Conservation (phyloP, 2,888 invertebrate species). For the Lasioglossum figueresi region DNA sequence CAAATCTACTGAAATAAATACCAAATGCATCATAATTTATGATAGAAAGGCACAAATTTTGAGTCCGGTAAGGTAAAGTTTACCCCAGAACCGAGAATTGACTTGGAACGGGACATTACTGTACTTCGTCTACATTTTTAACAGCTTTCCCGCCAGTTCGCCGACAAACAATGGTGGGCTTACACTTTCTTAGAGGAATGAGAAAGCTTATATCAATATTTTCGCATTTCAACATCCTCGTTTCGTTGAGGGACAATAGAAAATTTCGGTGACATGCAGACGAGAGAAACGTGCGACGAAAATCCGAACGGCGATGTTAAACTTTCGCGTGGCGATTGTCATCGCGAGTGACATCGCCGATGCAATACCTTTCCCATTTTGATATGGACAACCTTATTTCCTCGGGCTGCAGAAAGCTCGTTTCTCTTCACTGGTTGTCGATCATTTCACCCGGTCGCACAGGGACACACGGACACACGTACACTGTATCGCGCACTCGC, state of each 20-base stretch:
- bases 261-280: background rate
- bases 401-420: conserved; percentile 13
- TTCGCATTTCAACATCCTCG: background rate
- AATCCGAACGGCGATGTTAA: background rate
- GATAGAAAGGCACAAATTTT: no score
- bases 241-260: background rate
- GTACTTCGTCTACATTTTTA: no score
- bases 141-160: no score
- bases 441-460: conserved; percentile 17
- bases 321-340: conserved; percentile 1
- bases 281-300: background rate
- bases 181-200: no score
- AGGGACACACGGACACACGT: background rate
- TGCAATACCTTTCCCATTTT: conserved; percentile 50
- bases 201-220: no score
- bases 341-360: background rate
- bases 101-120: no score
- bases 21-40: no score
- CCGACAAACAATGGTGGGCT: no score
- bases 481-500: background rate
- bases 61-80: no score
- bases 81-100: no score
- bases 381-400: conserved; percentile 23
- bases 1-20: no score
- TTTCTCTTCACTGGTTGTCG: conserved; percentile 16